Base-by-base conservation (phyloP, 1,140 invertebrate genomes). In the Drosophila lacertosa region DNA sequence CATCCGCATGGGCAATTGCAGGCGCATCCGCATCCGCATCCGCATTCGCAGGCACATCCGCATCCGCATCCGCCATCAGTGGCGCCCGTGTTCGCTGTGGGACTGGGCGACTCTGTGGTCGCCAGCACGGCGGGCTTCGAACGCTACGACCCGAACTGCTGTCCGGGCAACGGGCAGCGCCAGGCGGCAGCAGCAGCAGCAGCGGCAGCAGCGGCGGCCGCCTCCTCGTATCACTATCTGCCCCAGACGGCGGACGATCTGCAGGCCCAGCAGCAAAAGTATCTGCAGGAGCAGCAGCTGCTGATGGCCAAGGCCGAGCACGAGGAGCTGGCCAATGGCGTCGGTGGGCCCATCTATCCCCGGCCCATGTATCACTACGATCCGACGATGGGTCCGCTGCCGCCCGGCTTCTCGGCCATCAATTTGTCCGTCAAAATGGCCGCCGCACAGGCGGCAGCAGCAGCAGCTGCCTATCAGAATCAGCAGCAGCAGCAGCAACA, bases 371-470 rank as follows among this genome's bases (percentile, higher is more conserved):
- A 96, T 92, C 95, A 96, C 84, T 96, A 96, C 90, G 95, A 96
- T 89, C 92, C 93, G 69, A 92, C 93, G 35, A 92, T 93, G 91
- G 92, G 92, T 39, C 93, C 93, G 70, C 92, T 95, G 32, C 94
- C 94, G 54, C 93, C 94, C 16, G 94, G 95, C 53, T 95, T 96
- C 91, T 95, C 95, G n/a, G 96, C 96, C 57, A 96, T 96, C 84
- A 96, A 96, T 93, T 92, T 97, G 74, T 95, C 95, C 77, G 96
- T 97, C 66, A 97, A 97, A 93, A 95, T 96, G 84, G 95, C 95
- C 29, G 95, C 95, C 16, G 94, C 95, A 42, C 95, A 96, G 90
- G 94, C 95, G 44, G 93, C 93, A n/a, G 89, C 89, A n/a, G 89
- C 89, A 24, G 89, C 89, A 4, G 89, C 89, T 5, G 89, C 89